Percentiles rank a stretch among this genome's conserved stretches.
Conservation (phyloP, 2,113 vertebrate genomes). For the Serinus canaria region DNA sequence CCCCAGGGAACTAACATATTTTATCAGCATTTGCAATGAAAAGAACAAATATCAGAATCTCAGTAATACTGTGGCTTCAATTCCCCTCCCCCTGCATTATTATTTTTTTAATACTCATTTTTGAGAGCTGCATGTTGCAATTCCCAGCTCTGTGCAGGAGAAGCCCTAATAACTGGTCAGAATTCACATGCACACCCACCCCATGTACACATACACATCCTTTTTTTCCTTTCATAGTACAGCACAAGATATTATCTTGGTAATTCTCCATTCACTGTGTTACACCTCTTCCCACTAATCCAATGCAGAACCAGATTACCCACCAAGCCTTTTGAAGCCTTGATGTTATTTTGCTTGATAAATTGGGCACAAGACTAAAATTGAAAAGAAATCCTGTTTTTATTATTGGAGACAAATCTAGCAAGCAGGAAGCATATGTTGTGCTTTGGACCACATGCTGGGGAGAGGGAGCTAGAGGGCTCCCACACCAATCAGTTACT, state of each 20-base stretch:
- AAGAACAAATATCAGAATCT: slow-evolving; percentile 11
- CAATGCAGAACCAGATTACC: slow-evolving; percentile 37
- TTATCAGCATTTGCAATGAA: background rate
- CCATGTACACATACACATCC: background rate
- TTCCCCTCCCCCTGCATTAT: background rate
- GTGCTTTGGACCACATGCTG: slow-evolving; percentile 59
- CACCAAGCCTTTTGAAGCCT: slow-evolving; percentile 48
- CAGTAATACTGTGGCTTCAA: background rate
- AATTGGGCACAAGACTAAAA: slow-evolving; percentile 58
- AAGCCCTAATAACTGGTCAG: background rate
- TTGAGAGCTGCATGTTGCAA: slow-evolving; percentile 25
- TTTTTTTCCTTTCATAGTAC: background rate
- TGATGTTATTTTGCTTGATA: slow-evolving; percentile 63
- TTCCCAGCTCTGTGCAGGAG: background rate
- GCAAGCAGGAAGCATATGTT: slow-evolving; percentile 67
- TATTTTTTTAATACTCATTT: background rate
- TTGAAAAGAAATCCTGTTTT: slow-evolving; percentile 75
- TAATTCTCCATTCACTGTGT: background rate
- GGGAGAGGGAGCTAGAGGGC: slow-evolving; percentile 49
- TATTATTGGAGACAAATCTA: slow-evolving; percentile 74
- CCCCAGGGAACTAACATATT: slow-evolving; percentile 10
- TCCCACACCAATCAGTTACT: slow-evolving; percentile 67
- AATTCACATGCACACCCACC: background rate
- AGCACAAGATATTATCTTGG: slow-evolving; percentile 5
- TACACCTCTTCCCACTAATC: slow-evolving; percentile 26